phyloP scores from a whole-genome alignment of 1,140 invertebrate genomes.

The Ectropis grisescens region DNA sequence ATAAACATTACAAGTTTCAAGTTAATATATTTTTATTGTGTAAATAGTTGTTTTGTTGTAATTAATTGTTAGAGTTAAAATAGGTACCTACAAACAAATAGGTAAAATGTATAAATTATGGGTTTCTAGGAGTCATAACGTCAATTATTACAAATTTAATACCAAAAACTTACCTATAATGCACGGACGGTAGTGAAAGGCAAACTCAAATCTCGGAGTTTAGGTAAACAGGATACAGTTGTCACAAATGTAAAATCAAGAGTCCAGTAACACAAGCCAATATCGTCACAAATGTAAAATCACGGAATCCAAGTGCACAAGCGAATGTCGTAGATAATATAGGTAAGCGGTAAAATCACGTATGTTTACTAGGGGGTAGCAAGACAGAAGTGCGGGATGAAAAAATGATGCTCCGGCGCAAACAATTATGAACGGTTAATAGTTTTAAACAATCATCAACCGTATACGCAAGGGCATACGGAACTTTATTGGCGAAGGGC shows the following conservation, averaged over 20 bases:
- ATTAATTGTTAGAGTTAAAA: no score
- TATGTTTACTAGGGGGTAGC: slow-evolving; percentile 7
- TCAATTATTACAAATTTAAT: neutral
- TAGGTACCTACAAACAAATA: no score
- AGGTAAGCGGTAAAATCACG: slow-evolving; percentile 6
- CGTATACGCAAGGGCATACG: no score
- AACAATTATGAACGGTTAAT: no score
- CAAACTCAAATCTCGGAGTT: slow-evolving; percentile 4
- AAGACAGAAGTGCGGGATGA: slow-evolving; percentile 5
- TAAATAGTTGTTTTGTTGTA: no score
- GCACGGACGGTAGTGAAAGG: slow-evolving; percentile 1
- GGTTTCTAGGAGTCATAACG: no score
- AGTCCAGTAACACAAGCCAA: slow-evolving; percentile 9
- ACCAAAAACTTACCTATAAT: slow-evolving; percentile 4
- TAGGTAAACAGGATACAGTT: slow-evolving; percentile 4
- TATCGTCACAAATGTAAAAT: slow-evolving; percentile 8
- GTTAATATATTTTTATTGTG: no score
- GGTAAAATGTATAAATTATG: no score
- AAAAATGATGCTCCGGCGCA: no score
- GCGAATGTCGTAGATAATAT: slow-evolving; percentile 6
- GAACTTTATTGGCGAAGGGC: no score
- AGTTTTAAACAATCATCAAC: no score
- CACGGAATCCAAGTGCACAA: slow-evolving; percentile 7
- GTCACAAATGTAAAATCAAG: slow-evolving; percentile 6
- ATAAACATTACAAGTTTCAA: no score